A percentile compares a stretch with the other conserved stretches of the same genome.
phyloP scores from a whole-genome alignment of 2,888 invertebrate species.

The Caenorhabditis sp. region DNA sequence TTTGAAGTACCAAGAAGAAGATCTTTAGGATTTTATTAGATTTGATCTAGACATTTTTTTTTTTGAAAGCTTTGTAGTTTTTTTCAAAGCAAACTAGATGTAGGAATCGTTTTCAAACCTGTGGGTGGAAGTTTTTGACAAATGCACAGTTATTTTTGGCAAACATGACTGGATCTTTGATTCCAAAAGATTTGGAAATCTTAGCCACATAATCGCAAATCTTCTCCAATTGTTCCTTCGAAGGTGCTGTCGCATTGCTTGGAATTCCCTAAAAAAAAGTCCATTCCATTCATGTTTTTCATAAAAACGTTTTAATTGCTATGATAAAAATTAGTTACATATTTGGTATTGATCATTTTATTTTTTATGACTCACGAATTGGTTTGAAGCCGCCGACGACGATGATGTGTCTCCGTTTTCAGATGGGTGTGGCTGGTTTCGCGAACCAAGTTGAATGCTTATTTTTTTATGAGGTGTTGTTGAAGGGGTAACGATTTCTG shows the following conservation, averaged over 20 bases:
- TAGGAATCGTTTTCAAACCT: slow-evolving; percentile 32
- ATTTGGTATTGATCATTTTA: slow-evolving; percentile 28
- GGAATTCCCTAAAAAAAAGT: slow-evolving; percentile 22
- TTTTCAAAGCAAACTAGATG: too few species aligned
- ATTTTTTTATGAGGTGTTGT: slow-evolving; percentile 22
- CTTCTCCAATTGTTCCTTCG: slow-evolving; percentile 39
- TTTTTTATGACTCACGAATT: slow-evolving; percentile 24
- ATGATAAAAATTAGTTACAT: slow-evolving; percentile 17
- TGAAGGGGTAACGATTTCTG: not conserved
- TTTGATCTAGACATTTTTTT: too few species aligned
- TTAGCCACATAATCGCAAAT: slow-evolving; percentile 32
- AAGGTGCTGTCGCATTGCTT: slow-evolving; percentile 13
- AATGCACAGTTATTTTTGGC: slow-evolving; percentile 46
- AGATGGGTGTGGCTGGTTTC: slow-evolving; percentile 9
- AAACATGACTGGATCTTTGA: slow-evolving; percentile 39
- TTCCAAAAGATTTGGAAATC: slow-evolving; percentile 44
- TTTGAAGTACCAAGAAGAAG: too few species aligned
- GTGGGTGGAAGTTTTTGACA: slow-evolving; percentile 41
- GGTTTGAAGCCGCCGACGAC: not conserved
- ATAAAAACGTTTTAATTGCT: slow-evolving; percentile 13
- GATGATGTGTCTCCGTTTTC: not conserved
- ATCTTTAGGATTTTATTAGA: too few species aligned
- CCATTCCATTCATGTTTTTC: slow-evolving; percentile 13
- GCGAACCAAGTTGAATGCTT: slow-evolving; percentile 22
- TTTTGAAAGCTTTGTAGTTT: too few species aligned